Conservation (phyloP, 2,113 vertebrate species). For the Gymnocephalus cernua region DNA sequence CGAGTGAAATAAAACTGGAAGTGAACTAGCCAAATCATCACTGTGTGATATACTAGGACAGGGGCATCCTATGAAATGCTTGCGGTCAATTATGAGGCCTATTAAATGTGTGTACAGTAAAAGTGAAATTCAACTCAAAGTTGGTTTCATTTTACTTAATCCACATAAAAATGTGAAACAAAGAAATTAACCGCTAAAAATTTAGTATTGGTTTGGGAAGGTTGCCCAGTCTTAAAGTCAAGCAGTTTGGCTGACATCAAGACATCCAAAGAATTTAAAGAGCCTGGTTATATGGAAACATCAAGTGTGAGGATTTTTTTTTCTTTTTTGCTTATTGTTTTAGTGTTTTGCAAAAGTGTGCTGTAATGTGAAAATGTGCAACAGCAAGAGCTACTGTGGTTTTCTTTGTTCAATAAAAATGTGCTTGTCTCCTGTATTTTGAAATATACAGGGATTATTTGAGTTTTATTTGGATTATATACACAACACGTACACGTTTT, state of each 20-base stretch:
- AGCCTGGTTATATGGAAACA: conserved; percentile 59
- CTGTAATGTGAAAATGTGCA: conserved; percentile 72
- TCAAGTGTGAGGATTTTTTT: conserved; percentile 25
- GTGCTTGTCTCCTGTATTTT: conserved; percentile 66
- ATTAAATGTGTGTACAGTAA: not conserved
- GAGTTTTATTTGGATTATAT: not conserved
- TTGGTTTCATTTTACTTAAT: conserved; percentile 8
- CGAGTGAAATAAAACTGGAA: conserved; percentile 31
- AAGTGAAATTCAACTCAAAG: conserved; percentile 1
- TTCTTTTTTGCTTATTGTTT: conserved; percentile 45
- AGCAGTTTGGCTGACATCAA: not conserved
- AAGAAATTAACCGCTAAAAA: not conserved
- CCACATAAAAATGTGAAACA: not conserved
- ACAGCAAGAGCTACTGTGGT: conserved; percentile 72
- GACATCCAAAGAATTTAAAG: conserved; percentile 55
- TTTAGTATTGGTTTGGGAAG: conserved; percentile 3
- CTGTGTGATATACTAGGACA: conserved; percentile 36
- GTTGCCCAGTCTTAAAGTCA: conserved; percentile 9
- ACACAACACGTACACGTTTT: not conserved
- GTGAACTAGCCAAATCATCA: conserved; percentile 53
- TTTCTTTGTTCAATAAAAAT: conserved; percentile 75
- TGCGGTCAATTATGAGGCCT: not conserved
- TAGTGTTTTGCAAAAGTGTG: conserved; percentile 64
- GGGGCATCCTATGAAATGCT: not conserved
- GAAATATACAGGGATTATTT: conserved; percentile 27